phyloP scores from a whole-genome alignment of 2,113 vertebrate species.

The Hipposideros armiger region DNA sequence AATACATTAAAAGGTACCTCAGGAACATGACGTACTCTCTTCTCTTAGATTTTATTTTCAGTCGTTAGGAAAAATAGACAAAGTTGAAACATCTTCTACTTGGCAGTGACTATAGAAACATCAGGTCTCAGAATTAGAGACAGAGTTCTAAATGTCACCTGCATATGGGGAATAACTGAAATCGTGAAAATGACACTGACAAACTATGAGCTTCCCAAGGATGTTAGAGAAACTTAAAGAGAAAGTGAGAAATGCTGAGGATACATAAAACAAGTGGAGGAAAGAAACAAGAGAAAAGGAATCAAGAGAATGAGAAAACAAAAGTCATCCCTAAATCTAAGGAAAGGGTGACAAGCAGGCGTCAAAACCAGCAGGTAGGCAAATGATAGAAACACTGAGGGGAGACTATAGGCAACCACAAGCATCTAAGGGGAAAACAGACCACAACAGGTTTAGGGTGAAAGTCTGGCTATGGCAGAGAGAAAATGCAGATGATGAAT shows the following conservation, averaged over 20 bases:
- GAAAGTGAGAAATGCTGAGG: neutral
- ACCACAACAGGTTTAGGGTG: neutral
- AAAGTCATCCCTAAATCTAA: neutral
- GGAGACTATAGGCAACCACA: neutral
- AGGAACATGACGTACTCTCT: neutral
- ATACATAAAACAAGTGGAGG: neutral
- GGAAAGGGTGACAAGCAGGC: neutral
- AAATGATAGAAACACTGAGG: neutral
- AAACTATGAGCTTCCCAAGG: neutral
- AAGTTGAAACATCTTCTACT: neutral
- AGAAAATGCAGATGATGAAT: neutral
- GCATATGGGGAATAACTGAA: neutral
- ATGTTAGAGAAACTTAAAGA: neutral
- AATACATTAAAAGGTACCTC: neutral
- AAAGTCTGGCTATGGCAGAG: neutral
- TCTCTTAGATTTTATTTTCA: constrained; percentile 38
- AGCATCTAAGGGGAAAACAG: neutral
- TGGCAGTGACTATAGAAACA: neutral
- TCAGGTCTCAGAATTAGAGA: neutral
- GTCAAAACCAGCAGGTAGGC: neutral
- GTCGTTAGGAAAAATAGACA: neutral
- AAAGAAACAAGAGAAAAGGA: neutral
- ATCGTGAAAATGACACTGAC: neutral
- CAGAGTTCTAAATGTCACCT: neutral
- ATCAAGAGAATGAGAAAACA: neutral